A percentile compares a stretch with the other conserved stretches of the same genome.
Evolutionary conservation across 2,797 vertebrate species (phyloP).

Genomic region (Peromyscus melanophrys): DNA sequence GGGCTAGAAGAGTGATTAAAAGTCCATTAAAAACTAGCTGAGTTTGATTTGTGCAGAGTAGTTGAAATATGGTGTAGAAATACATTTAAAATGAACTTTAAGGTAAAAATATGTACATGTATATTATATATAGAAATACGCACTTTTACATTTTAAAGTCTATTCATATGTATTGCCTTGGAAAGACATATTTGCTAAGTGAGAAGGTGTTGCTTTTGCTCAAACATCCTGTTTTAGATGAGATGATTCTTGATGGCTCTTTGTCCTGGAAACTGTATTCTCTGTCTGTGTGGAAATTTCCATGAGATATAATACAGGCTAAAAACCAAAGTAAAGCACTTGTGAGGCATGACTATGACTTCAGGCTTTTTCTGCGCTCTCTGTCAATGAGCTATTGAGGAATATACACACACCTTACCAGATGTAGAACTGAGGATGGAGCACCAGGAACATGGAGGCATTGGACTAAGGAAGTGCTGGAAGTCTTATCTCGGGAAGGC

Average conservation of each 20-base stretch:
- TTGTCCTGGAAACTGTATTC: conserved; percentile 44
- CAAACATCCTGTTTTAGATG: conserved; percentile 11
- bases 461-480: not conserved
- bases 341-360: not conserved
- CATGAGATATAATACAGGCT: not conserved
- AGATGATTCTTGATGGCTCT: not conserved
- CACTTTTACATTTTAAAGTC: conserved; percentile 7
- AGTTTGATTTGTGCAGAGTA: conserved; percentile 39
- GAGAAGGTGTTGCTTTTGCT: not conserved
- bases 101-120: not conserved
- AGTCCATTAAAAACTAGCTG: not conserved
- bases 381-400: not conserved
- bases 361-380: not conserved
- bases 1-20: not conserved
- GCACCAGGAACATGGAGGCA: not conserved
- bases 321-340: conserved; percentile 41
- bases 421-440: not conserved
- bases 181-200: conserved; percentile 13
- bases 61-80: conserved; percentile 1
- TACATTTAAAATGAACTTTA: conserved; percentile 24
- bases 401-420: not conserved
- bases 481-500: not conserved
- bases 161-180: not conserved
- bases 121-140: not conserved
- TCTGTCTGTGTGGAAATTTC: conserved; percentile 37